These are phyloP conservation scores for Galeopsomyia nigrocyanea DNA, from an alignment of 2,888 invertebrate species.

Conservation along the genomic window DNA sequence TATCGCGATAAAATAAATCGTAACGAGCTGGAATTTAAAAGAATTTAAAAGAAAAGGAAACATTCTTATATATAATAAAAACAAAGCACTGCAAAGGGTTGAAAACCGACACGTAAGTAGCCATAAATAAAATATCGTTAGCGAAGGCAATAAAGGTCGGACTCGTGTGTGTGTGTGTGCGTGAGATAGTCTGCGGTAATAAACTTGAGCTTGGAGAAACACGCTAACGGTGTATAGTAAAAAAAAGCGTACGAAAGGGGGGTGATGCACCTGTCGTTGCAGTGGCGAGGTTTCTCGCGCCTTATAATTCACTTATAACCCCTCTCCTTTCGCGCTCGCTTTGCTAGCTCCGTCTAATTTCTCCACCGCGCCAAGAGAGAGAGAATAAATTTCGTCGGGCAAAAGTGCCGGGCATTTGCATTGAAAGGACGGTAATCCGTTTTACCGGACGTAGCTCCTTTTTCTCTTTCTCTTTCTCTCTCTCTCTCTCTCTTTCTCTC, in stretches of 20 bases:
- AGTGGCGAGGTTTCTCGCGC: conserved; percentile 17
- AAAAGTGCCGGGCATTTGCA: conserved; percentile 34
- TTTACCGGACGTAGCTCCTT: conserved; percentile 2
- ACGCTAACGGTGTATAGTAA: too few species aligned
- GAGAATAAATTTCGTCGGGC: conserved; percentile 36
- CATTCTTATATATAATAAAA: too few species aligned
- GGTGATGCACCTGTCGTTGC: conserved; percentile 5
- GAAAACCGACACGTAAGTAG: conserved; percentile 13
- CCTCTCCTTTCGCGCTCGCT: conserved; percentile 34
- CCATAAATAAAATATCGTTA: too few species aligned
- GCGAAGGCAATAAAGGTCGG: too few species aligned
- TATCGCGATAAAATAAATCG: neutral
- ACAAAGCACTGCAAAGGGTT: conserved; percentile 13
- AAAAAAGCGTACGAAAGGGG: neutral
- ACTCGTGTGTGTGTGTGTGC: neutral
- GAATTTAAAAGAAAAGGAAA: too few species aligned
- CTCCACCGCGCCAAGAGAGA: neutral
- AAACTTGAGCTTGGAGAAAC: too few species aligned
- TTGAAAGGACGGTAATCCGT: conserved; percentile 43
- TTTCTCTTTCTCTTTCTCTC: neutral
- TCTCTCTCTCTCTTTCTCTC: neutral
- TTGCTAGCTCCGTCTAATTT: conserved; percentile 39
- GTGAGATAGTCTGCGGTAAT: neutral
- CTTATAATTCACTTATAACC: conserved; percentile 55
- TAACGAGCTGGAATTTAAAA: neutral